Evolutionary conservation across 2,888 invertebrate genomes (phyloP).

Genomic region (Cheilosia scutellata): DNA sequence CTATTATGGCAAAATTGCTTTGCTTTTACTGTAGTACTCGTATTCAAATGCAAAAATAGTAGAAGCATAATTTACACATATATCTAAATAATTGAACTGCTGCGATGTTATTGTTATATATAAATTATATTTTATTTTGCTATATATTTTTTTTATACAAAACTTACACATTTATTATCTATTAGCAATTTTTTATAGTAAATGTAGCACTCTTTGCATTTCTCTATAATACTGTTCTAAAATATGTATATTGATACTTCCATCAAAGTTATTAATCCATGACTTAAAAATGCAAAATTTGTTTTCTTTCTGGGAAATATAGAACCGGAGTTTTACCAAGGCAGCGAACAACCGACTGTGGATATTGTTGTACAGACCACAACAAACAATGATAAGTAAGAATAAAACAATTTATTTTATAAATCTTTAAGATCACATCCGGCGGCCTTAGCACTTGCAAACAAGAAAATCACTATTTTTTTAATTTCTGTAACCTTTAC

Average conservation of each 20-base stretch:
- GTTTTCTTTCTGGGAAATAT: constrained; percentile 79
- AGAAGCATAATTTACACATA: no score
- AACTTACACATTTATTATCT: not conserved
- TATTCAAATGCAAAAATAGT: no score
- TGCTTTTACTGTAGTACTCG: no score
- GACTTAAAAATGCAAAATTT: constrained; percentile 52
- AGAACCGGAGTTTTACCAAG: constrained; percentile 87
- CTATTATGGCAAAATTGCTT: no score
- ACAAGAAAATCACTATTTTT: no score
- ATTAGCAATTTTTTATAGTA: not conserved
- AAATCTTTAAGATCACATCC: no score
- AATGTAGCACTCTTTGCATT: not conserved
- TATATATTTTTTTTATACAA: no score
- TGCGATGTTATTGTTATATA: no score
- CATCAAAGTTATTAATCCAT: not conserved
- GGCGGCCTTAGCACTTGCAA: no score
- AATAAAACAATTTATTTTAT: not conserved
- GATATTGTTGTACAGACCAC: constrained; percentile 85
- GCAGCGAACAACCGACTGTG: constrained; percentile 86
- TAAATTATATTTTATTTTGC: no score
- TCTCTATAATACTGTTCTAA: not conserved
- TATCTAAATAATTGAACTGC: no score
- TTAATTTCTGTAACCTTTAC: no score
- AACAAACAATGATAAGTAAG: constrained; percentile 79
- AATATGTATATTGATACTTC: not conserved